Conservation (phyloP, 2,888 invertebrate species). For the Notocelia uddmanniana region DNA sequence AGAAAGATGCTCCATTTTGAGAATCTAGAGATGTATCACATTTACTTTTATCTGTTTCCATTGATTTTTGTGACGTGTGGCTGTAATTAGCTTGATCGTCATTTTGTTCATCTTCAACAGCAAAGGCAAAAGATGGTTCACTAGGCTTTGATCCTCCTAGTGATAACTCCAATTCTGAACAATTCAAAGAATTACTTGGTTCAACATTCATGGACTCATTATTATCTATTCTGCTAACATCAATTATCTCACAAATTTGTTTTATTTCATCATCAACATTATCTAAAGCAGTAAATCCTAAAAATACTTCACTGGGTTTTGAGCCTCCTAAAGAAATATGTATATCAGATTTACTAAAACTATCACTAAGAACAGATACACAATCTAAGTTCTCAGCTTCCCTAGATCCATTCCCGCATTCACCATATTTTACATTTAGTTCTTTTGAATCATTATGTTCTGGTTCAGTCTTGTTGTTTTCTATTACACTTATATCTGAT, state of each 20-base stretch:
- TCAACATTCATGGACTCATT: conserved; percentile 18
- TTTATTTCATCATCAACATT: conserved; percentile 12
- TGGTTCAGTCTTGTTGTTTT: conserved; percentile 34
- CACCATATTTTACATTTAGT: background rate
- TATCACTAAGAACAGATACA: conserved; percentile 34
- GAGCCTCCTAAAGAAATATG: conserved; percentile 41
- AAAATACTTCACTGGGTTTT: conserved; percentile 48
- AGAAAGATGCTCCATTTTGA: conserved; percentile 61
- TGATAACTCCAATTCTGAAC: conserved; percentile 23
- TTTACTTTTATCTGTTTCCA: background rate
- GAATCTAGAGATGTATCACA: conserved; percentile 42
- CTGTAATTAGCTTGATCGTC: background rate
- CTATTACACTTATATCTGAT: conserved; percentile 31
- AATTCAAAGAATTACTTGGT: background rate
- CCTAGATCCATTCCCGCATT: background rate
- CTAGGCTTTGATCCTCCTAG: conserved; percentile 39
- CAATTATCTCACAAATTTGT: conserved; percentile 15
- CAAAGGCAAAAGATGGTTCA: conserved; percentile 47
- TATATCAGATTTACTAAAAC: conserved; percentile 27
- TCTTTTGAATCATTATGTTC: background rate
- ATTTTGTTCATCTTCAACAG: conserved; percentile 40
- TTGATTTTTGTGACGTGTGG: background rate
- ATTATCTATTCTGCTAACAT: conserved; percentile 11
- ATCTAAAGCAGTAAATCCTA: conserved; percentile 47
- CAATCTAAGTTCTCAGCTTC: background rate